phyloP scores from a whole-genome alignment of 1,140 invertebrate genomes.

The Drosophila sproati region DNA sequence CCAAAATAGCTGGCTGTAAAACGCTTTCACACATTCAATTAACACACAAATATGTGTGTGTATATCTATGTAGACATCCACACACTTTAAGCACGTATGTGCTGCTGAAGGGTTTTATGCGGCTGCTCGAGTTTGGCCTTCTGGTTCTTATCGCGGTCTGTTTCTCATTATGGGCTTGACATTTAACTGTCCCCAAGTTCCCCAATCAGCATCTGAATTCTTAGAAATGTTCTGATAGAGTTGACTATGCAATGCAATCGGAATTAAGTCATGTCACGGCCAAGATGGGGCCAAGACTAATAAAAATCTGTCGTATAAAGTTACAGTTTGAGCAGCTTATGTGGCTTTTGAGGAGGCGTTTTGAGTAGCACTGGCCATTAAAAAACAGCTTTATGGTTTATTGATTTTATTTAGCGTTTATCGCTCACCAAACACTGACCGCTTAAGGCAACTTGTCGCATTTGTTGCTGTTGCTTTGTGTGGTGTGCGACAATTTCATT shows the following conservation, averaged over 20 bases:
- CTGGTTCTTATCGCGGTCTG: constrained; percentile 32
- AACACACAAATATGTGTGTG: constrained; percentile 11
- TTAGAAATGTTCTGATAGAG: constrained; percentile 9
- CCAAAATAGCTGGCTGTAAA: constrained; percentile 29
- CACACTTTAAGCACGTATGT: background rate
- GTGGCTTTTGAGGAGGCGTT: background rate
- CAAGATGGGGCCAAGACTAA: background rate
- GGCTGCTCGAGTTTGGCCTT: background rate
- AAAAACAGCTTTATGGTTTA: constrained; percentile 2
- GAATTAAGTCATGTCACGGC: constrained; percentile 44
- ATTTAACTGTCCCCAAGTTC: constrained; percentile 8
- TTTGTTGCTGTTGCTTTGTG: constrained; percentile 36
- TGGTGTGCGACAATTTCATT: constrained; percentile 77
- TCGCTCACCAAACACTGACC: constrained; percentile 56
- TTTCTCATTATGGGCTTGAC: constrained; percentile 32
- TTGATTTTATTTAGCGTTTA: constrained; percentile 40
- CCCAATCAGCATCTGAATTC: constrained; percentile 25
- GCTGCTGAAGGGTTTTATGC: constrained; percentile 18
- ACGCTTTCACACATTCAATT: constrained; percentile 48
- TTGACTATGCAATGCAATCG: constrained; percentile 26
- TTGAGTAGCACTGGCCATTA: constrained; percentile 9
- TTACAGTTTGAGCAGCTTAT: constrained; percentile 35
- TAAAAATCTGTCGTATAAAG: background rate
- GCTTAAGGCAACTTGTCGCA: constrained; percentile 62
- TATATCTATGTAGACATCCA: background rate